These are phyloP conservation scores for Lemur catta DNA, from an alignment of 2,797 vertebrate genomes.

Conservation along the genomic window DNA sequence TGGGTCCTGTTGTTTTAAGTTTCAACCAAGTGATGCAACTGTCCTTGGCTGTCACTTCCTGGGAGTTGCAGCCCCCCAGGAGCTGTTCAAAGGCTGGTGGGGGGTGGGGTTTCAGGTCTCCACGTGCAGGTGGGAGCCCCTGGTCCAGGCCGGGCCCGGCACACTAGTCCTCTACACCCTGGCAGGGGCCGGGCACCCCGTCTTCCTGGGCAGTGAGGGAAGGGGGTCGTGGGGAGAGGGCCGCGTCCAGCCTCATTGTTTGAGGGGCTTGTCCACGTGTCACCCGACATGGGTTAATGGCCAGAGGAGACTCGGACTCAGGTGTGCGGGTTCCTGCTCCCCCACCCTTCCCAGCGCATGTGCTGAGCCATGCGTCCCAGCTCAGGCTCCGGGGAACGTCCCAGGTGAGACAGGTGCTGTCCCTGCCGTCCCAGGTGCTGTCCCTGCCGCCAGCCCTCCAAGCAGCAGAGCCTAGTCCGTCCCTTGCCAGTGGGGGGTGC, in stretches of 20 bases:
- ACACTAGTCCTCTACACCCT: accelerated
- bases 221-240: not conserved
- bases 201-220: not conserved
- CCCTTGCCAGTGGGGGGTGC: not conserved
- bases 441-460: not conserved
- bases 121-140: too few relatives aligned
- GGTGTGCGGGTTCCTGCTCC: too few relatives aligned
- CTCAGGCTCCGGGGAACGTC: too few relatives aligned
- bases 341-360: not conserved
- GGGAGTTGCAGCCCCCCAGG: not conserved
- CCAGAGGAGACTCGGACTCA: not conserved
- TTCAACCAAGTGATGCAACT: not conserved
- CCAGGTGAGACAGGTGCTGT: not conserved
- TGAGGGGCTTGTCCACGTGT: not conserved
- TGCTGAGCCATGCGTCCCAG: accelerated
- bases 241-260: not conserved
- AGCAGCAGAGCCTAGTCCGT: not conserved
- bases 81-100: not conserved
- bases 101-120: not conserved
- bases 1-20: conserved; percentile 47
- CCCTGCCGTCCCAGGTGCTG: too few relatives aligned
- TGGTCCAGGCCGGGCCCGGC: accelerated
- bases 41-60: not conserved
- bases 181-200: not conserved
- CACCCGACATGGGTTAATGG: not conserved